Percentiles rank a stretch among this genome's conserved stretches.
Conservation (phyloP, 2,113 vertebrate genomes). For the Hemicordylus capensis region DNA sequence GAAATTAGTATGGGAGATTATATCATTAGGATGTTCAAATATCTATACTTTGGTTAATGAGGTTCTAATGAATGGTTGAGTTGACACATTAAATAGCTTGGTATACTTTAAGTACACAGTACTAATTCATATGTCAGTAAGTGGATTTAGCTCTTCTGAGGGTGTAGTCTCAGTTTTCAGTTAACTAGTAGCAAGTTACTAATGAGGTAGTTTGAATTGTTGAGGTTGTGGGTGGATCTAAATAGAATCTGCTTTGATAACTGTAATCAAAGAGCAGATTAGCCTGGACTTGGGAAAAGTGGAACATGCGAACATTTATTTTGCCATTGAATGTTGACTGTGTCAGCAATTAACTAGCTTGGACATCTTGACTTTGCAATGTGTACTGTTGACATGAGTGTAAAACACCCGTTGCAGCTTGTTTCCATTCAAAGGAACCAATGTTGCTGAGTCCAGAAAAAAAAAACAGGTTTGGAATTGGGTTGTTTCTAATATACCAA, state of each 20-base stretch:
- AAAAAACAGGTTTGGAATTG: conserved; percentile 55
- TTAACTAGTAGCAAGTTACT: neutral
- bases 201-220: neutral
- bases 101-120: rapidly evolving
- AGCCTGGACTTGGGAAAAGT: conserved; percentile 27
- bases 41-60: neutral
- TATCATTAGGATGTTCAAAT: neutral
- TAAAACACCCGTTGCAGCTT: conserved; percentile 40
- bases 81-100: rapidly evolving
- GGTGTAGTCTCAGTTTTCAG: neutral
- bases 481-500: conserved; percentile 54
- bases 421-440: conserved; percentile 60
- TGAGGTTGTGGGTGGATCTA: too few relatives aligned
- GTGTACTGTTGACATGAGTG: conserved; percentile 47
- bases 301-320: conserved; percentile 48
- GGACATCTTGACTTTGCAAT: conserved; percentile 48
- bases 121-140: neutral
- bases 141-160: rapidly evolving
- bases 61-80: neutral
- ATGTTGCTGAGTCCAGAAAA: conserved; percentile 51
- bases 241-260: conserved; percentile 47
- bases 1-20: neutral
- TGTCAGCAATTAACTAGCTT: conserved; percentile 59
- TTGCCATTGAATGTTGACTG: conserved; percentile 58
- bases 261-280: conserved; percentile 57